Conservation (phyloP, 2,113 vertebrate genomes). For the Macroglossus sobrinus region DNA sequence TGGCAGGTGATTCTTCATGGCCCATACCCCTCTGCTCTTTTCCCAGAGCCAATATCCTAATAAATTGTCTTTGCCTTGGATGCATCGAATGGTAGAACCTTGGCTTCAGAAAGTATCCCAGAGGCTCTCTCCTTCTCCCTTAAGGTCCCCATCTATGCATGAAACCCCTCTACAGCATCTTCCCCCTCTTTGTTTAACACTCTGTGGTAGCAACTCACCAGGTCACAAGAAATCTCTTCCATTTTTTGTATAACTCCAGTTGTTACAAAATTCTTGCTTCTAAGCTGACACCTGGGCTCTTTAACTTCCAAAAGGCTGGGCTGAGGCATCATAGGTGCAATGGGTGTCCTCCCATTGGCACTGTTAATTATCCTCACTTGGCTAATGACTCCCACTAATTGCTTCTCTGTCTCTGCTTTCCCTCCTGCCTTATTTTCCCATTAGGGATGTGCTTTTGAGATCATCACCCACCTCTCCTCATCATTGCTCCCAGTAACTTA, state of each 20-base stretch:
- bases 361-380: not conserved
- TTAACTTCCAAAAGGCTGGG: not conserved
- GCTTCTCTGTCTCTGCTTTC: not conserved
- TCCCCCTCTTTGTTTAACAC: not conserved
- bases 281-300: not conserved
- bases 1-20: not conserved
- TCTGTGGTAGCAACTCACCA: not conserved
- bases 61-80: not conserved
- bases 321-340: not conserved
- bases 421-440: not conserved
- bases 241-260: not conserved
- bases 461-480: not conserved
- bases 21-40: not conserved
- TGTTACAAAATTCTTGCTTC: not conserved
- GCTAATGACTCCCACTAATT: not conserved
- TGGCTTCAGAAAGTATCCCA: not conserved
- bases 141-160: fast-evolving
- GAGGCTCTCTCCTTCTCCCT: not conserved
- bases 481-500: too few species aligned
- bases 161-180: not conserved
- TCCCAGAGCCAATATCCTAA: not conserved
- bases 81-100: not conserved
- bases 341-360: not conserved
- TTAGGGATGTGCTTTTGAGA: not conserved
- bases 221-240: not conserved